Conservation (phyloP, 2,888 invertebrate genomes). For the Pandemis heparana region DNA sequence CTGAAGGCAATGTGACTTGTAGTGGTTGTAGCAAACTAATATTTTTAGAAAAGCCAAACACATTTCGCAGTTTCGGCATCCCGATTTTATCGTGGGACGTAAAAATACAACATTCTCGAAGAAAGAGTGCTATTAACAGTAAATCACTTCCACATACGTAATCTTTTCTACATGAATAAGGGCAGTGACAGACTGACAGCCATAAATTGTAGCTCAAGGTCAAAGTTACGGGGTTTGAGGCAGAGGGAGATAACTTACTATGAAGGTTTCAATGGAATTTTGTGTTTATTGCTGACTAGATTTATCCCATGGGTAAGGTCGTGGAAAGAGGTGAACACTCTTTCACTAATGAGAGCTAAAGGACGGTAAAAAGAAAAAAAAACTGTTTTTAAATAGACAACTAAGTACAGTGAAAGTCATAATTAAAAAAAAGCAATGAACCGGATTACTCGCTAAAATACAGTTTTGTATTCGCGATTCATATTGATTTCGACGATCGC, state of each 20-base stretch:
- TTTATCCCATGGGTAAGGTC: neutral
- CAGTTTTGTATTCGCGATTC: too few relatives aligned
- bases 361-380: too few relatives aligned
- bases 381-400: too few relatives aligned
- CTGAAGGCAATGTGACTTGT: too few relatives aligned
- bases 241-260: conserved; percentile 8
- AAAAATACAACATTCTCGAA: conserved; percentile 25
- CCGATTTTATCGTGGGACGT: neutral
- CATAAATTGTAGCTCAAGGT: conserved; percentile 36
- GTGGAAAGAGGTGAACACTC: too few relatives aligned
- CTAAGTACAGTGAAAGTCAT: too few relatives aligned
- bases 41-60: neutral
- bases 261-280: neutral
- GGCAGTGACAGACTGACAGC: conserved; percentile 16
- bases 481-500: too few relatives aligned
- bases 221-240: conserved; percentile 11
- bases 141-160: conserved; percentile 42
- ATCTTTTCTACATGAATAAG: conserved; percentile 38
- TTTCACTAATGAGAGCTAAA: too few relatives aligned
- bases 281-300: neutral
- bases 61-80: neutral
- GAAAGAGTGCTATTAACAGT: conserved; percentile 37
- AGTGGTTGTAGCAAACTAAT: too few relatives aligned
- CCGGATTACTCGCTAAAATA: too few relatives aligned
- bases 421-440: too few relatives aligned